Percentiles rank a stretch among this genome's conserved stretches.
These are phyloP conservation scores for Caenorhabditis plicata DNA, from an alignment of 2,888 invertebrate species.

Conservation along the genomic window DNA sequence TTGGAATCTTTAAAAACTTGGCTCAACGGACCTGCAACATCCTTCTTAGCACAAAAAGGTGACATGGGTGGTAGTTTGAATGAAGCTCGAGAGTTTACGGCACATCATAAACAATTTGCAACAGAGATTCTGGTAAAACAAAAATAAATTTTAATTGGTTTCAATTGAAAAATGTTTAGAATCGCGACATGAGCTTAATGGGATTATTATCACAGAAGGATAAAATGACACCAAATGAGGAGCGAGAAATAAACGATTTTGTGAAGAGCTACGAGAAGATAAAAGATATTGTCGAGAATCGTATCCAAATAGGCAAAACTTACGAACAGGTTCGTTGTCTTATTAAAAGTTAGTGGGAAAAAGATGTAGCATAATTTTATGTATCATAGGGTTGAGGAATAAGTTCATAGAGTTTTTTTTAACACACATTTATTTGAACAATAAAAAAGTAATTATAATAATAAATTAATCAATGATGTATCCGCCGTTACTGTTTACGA, in stretches of 20 bases:
- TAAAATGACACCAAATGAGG: slow-evolving; percentile 40
- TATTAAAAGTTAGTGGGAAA: not conserved
- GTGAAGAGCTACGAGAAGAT: slow-evolving; percentile 47
- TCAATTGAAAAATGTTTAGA: not conserved
- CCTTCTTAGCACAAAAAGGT: slow-evolving; percentile 53
- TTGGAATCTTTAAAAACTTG: slow-evolving; percentile 45
- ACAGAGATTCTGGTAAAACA: slow-evolving; percentile 44
- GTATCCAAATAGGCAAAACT: slow-evolving; percentile 54
- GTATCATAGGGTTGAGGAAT: too few species aligned
- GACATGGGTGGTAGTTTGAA: slow-evolving; percentile 46
- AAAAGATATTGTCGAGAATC: slow-evolving; percentile 51
- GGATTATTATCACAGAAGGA: too few species aligned
- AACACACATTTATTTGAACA: too few species aligned
- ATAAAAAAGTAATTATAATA: too few species aligned
- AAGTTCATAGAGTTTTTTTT: too few species aligned
- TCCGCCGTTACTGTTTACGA: too few species aligned
- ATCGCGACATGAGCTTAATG: slow-evolving; percentile 3
- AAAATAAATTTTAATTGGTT: not conserved
- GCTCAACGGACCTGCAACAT: slow-evolving; percentile 49
- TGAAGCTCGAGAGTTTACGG: slow-evolving; percentile 48
- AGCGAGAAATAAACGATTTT: slow-evolving; percentile 29
- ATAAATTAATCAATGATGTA: too few species aligned
- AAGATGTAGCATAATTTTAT: too few species aligned
- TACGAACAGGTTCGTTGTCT: slow-evolving; percentile 51
- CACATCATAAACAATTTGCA: slow-evolving; percentile 49